Conservation (phyloP, 2,888 invertebrate genomes). For the Autographa pulchrina region DNA sequence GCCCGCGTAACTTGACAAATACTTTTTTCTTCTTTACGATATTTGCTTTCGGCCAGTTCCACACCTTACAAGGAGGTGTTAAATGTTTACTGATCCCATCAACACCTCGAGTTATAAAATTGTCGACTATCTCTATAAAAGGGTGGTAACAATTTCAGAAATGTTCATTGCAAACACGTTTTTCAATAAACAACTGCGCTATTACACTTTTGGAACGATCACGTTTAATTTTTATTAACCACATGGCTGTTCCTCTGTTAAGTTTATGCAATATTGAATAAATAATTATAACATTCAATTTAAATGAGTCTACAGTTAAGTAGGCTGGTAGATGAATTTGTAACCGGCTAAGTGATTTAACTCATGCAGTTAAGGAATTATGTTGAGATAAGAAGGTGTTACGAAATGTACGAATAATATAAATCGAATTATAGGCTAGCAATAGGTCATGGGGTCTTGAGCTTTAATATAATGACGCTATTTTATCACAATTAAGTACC, state of each 20-base stretch:
- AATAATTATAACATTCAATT: slow-evolving; percentile 61
- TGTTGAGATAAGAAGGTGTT: slow-evolving; percentile 52
- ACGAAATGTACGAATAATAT: slow-evolving; percentile 53
- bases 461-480: not conserved
- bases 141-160: slow-evolving; percentile 47
- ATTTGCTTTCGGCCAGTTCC: slow-evolving; percentile 63
- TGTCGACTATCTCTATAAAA: slow-evolving; percentile 44
- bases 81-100: slow-evolving; percentile 61
- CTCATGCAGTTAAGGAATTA: slow-evolving; percentile 52
- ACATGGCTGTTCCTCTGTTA: slow-evolving; percentile 51
- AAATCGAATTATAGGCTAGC: slow-evolving; percentile 29
- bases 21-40: slow-evolving; percentile 48
- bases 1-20: slow-evolving; percentile 62
- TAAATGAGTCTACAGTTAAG: slow-evolving; percentile 54
- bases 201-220: slow-evolving; percentile 46
- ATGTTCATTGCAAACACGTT: slow-evolving; percentile 48
- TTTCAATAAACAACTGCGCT: slow-evolving; percentile 49
- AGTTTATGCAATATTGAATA: slow-evolving; percentile 58
- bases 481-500: slow-evolving; percentile 5
- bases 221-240: slow-evolving; percentile 66
- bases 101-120: slow-evolving; percentile 55
- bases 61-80: slow-evolving; percentile 60
- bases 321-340: slow-evolving; percentile 51
- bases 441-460: slow-evolving; percentile 14
- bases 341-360: slow-evolving; percentile 45